Percentiles rank a stretch among this genome's conserved stretches.
phyloP scores from a whole-genome alignment of 2,113 vertebrate genomes.

The Protobothrops mucrosquamatus region DNA sequence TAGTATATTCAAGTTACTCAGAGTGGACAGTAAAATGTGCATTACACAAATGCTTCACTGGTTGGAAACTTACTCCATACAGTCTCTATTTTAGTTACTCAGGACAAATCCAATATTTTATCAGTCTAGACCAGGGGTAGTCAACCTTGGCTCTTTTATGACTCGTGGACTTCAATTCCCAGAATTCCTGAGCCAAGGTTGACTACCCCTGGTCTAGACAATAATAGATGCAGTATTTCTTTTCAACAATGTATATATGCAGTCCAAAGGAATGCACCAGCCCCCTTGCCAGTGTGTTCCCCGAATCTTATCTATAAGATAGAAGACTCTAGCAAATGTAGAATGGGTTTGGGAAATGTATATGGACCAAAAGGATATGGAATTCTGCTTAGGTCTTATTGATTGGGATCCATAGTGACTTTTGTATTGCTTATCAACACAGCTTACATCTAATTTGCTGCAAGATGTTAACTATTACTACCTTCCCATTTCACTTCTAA shows the following conservation, averaged over 20 bases:
- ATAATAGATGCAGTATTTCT: conserved; percentile 14
- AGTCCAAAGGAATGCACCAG: background rate
- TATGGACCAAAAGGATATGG: background rate
- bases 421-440: background rate
- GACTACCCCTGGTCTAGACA: no score
- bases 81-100: conserved; percentile 21
- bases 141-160: no score
- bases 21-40: background rate
- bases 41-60: background rate
- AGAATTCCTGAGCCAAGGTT: no score
- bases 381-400: background rate
- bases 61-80: conserved; percentile 13
- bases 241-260: conserved; percentile 5
- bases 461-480: conserved; percentile 16
- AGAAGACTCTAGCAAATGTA: background rate
- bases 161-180: no score
- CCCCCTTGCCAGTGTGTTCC: background rate
- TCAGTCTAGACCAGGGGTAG: background rate
- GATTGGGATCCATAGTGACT: background rate
- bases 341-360: background rate
- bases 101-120: background rate
- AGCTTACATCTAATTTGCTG: background rate
- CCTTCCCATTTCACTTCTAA: conserved; percentile 19
- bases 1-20: background rate
- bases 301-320: background rate